Percentiles rank a stretch among this genome's conserved stretches.
Conservation (phyloP, 1,140 invertebrate genomes). For the Zaprionus lachaisei region DNA sequence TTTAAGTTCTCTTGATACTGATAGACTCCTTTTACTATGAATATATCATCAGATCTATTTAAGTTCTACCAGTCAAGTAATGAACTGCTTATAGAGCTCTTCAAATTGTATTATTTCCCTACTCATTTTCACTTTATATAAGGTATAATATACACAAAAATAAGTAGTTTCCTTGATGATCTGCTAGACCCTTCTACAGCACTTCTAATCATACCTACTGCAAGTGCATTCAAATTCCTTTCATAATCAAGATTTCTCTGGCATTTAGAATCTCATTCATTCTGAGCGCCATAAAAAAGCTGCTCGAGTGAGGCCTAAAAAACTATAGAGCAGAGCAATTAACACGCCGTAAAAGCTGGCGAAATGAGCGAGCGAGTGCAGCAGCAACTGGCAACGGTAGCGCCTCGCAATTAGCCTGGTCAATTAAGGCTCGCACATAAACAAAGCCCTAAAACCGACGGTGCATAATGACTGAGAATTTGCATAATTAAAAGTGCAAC, state of each 20-base stretch:
- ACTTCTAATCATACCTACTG: no score
- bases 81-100: no score
- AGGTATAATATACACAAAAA: no score
- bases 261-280: constrained; percentile 17
- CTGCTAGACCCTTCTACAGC: no score
- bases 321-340: constrained; percentile 32
- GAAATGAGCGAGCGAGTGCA: constrained; percentile 24
- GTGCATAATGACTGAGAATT: constrained; percentile 71
- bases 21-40: no score
- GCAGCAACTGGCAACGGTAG: constrained; percentile 62
- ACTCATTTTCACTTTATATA: no score
- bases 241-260: neutral
- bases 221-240: neutral
- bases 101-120: no score
- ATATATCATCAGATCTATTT: no score
- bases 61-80: no score
- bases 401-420: constrained; percentile 70
- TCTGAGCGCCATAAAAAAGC: constrained; percentile 42
- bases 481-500: constrained; percentile 68
- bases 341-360: constrained; percentile 43
- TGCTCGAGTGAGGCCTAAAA: constrained; percentile 30
- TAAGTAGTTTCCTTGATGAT: no score
- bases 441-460: constrained; percentile 44
- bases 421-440: constrained; percentile 72
- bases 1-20: no score